Evolutionary conservation across 1,140 invertebrate genomes (phyloP).

Genomic region (Pollicipes pollicipes): DNA sequence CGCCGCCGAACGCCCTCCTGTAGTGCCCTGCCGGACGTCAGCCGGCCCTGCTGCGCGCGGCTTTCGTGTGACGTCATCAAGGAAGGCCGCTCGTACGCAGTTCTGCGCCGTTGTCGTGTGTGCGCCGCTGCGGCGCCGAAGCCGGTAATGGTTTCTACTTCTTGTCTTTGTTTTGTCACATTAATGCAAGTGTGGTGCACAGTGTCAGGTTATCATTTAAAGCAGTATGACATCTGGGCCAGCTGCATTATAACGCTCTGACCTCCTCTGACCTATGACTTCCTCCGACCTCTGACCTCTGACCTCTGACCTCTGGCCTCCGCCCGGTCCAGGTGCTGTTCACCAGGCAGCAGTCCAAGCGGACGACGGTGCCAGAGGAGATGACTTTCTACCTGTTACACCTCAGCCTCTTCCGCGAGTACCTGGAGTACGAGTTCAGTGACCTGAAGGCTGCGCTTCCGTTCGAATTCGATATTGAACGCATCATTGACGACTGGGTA

Average conservation of each 20-base stretch:
- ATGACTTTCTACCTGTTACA: conserved; percentile 86
- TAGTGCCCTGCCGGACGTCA: no score
- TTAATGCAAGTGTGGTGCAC: no score
- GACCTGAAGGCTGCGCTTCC: conserved; percentile 43
- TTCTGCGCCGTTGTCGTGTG: no score
- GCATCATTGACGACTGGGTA: conserved; percentile 23
- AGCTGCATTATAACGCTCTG: not conserved
- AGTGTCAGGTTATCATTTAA: no score
- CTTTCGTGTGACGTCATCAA: no score
- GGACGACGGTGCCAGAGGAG: conserved; percentile 49
- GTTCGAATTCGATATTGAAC: conserved; percentile 55
- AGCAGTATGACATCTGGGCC: not conserved
- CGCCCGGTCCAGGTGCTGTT: not conserved
- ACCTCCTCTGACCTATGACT: not conserved
- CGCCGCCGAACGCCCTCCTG: no score
- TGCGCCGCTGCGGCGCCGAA: no score
- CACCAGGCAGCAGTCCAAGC: conserved; percentile 15
- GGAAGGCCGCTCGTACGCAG: no score
- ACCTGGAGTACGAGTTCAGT: conserved; percentile 80
- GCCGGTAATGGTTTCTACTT: no score
- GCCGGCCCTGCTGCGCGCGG: no score
- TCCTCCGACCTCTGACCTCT: not conserved
- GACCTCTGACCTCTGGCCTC: not conserved
- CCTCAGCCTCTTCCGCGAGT: conserved; percentile 76
- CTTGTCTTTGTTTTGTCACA: no score